A percentile compares a stretch with the other conserved stretches of the same genome.
phyloP scores from a whole-genome alignment of 2,113 vertebrate species.

The Sakesphorus luctuosus region DNA sequence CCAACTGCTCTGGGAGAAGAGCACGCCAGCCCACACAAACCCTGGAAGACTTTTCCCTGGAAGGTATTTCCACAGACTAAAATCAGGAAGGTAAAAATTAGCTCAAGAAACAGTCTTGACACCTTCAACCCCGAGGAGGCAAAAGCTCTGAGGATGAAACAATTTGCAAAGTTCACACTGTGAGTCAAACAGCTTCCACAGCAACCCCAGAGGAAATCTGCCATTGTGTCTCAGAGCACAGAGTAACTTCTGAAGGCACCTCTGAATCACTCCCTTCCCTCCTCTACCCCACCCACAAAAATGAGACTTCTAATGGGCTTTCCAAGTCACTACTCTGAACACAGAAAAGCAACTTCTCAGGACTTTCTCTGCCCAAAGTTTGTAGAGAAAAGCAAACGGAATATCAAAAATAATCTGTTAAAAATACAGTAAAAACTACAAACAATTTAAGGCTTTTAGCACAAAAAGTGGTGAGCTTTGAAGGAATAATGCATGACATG shows the following conservation, averaged over 20 bases:
- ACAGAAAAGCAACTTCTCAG: neutral
- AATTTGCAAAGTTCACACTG: neutral
- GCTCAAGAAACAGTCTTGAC: neutral
- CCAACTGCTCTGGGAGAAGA: neutral
- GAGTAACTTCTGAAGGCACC: neutral
- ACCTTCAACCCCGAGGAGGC: neutral
- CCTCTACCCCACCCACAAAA: slow-evolving; percentile 29
- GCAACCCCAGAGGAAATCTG: neutral
- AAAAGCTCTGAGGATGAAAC: neutral
- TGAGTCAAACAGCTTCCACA: neutral
- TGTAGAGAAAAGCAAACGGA: neutral
- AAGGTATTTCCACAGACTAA: neutral
- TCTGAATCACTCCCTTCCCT: slow-evolving; percentile 34
- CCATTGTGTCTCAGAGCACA: neutral
- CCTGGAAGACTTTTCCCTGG: neutral
- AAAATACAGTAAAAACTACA: accelerated
- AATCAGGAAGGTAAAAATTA: neutral
- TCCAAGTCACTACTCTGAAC: neutral
- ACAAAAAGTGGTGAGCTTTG: neutral
- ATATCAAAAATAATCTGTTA: neutral
- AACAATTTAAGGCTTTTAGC: neutral
- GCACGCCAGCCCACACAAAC: neutral
- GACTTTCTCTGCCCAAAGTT: neutral
- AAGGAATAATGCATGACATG: neutral
- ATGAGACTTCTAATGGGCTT: neutral